Percentiles rank a stretch among this genome's conserved stretches.
These are phyloP conservation scores for Ia io DNA, from an alignment of 2,113 vertebrate genomes.

Conservation along the genomic window DNA sequence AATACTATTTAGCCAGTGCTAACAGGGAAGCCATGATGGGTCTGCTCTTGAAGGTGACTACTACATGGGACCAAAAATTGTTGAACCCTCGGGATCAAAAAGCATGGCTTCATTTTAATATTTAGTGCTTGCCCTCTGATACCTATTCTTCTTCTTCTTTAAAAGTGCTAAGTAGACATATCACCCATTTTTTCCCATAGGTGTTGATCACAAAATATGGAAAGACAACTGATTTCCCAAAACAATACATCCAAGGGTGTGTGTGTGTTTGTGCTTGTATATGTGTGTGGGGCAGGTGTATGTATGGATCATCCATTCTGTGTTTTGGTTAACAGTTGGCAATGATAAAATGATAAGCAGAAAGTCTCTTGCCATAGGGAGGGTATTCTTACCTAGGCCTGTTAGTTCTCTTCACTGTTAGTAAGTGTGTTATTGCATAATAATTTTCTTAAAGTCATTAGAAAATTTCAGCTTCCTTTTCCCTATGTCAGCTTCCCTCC, in stretches of 20 bases:
- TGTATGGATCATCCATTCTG: background rate
- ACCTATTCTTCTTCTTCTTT: background rate
- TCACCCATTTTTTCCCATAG: background rate
- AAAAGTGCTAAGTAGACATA: background rate
- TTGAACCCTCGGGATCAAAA: background rate
- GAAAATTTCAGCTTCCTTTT: background rate
- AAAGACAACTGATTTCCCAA: background rate
- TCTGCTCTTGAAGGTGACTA: background rate
- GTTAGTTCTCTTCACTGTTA: background rate
- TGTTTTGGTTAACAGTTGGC: background rate
- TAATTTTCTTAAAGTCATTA: background rate
- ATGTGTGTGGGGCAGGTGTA: background rate
- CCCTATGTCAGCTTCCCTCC: background rate
- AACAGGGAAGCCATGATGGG: background rate
- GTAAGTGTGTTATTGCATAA: background rate
- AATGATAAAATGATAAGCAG: background rate
- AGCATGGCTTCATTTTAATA: background rate
- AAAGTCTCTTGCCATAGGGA: background rate
- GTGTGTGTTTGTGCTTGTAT: background rate
- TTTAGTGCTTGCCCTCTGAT: background rate
- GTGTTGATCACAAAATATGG: background rate
- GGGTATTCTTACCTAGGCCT: background rate
- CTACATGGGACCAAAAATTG: background rate
- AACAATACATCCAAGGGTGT: background rate
- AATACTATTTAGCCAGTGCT: conserved; percentile 54